Conservation (phyloP, 2,888 invertebrate species). For the Copidosoma aretas region DNA sequence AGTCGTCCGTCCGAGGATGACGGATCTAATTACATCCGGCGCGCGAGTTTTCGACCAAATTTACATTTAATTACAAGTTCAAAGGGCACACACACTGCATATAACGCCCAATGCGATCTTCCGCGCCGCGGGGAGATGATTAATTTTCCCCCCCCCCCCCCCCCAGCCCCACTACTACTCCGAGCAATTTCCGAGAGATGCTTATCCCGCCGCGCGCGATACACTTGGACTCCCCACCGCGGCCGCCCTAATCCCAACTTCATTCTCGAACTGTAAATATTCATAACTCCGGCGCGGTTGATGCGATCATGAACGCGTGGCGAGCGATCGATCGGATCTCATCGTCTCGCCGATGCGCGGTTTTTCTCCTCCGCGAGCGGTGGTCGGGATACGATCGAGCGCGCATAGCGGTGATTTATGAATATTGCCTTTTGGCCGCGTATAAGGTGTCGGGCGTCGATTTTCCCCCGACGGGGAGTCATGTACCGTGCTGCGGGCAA, state of each 20-base stretch:
- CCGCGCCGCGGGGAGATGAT: background rate
- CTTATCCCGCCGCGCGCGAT: background rate
- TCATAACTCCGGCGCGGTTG: no score
- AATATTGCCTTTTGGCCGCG: conserved; percentile 57
- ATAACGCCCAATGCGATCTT: background rate
- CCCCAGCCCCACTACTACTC: background rate
- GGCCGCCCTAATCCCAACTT: background rate
- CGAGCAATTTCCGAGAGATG: background rate
- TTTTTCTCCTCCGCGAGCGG: conserved; percentile 3
- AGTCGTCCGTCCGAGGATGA: background rate
- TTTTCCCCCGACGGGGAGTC: conserved; percentile 32
- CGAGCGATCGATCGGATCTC: no score
- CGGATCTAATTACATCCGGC: background rate
- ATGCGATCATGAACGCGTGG: background rate
- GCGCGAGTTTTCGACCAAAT: background rate
- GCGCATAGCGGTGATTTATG: conserved; percentile 62
- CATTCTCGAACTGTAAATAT: background rate
- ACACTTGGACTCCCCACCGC: no score
- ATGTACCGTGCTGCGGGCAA: conserved; percentile 15
- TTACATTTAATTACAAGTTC: background rate
- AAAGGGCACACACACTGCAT: background rate
- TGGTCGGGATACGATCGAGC: conserved; percentile 30
- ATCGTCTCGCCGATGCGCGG: background rate
- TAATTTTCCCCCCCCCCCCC: background rate
- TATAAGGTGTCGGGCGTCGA: conserved; percentile 51